Base-by-base conservation (phyloP, 1,140 invertebrate genomes). In the Gonatopus flavifemur region DNA sequence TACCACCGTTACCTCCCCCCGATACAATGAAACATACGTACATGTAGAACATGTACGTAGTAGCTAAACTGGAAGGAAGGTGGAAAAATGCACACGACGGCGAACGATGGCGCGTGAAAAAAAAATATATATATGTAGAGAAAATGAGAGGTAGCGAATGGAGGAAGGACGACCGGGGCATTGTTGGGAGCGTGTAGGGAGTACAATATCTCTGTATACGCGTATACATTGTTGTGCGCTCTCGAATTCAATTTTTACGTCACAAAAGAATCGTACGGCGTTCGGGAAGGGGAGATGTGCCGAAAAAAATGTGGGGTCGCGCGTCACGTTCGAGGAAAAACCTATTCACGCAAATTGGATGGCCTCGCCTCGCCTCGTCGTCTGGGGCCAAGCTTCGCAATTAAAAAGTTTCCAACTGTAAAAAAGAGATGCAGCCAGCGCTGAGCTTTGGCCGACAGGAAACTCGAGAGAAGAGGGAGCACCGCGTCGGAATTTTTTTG, bases 271-370 rank as follows among this genome's bases (percentile, higher is more conserved):
- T 57, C 49, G 38, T 19, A 53, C 25, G 55, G 24, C 38, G 39
- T 20, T 40, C 31, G 38, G 25, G 42, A 16, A 33, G 33, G 16
- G 5, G 41, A 38, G 31, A n/a, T 6, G 28, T 21, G 22, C 22
- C n/a, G 12, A 48, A 53, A 45, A 19, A 50, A 37, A 24, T 39
- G 12, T 31, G 37, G 32, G 41, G 41, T 55, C 43, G 37, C 43
- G 51, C 51, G 42, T 57, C 57, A 55, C 66, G 62, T 72, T 68
- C 64, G 66, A 70, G 67, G 54, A 64, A 70, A 70, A 70, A 67
- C 60, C 66, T 56, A 74, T 74, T 73, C 63, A 65, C 55, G 65
- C 69, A 72, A 75, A 76, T 76, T 77, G 73, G 72, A 77, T 73
- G 59, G 69, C 55, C 66, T 59, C 49, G 69, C 59, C 45, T 62